These are phyloP conservation scores for Podarcis lilfordi DNA, from an alignment of 2,797 vertebrate genomes.

Conservation along the genomic window DNA sequence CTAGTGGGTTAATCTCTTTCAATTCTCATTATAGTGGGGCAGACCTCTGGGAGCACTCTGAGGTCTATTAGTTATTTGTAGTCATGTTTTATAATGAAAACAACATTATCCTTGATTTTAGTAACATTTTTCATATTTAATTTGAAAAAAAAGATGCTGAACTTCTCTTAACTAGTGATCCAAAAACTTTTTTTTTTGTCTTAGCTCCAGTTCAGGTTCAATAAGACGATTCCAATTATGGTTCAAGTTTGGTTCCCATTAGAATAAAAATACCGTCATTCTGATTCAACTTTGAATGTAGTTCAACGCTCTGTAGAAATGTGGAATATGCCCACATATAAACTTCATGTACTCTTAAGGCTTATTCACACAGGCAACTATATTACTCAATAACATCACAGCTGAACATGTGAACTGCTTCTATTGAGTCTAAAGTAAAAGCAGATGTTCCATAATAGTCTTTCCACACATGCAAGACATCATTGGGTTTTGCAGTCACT, in stretches of 20 bases:
- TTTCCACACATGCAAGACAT: background rate
- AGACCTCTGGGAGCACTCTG: background rate
- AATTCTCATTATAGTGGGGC: background rate
- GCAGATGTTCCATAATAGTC: background rate
- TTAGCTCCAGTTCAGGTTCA: background rate
- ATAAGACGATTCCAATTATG: background rate
- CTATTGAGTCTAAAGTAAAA: background rate
- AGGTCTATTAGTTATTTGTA: conserved; percentile 14
- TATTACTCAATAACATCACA: background rate
- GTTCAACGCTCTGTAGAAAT: background rate
- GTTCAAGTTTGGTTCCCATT: conserved; percentile 18
- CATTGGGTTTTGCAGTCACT: background rate
- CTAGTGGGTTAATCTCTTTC: background rate
- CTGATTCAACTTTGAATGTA: background rate
- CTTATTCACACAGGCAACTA: background rate
- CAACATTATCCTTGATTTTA: background rate
- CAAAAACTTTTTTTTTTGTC: background rate
- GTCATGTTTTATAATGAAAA: conserved; percentile 16
- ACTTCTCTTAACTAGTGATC: background rate
- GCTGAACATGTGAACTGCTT: background rate
- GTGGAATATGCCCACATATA: background rate
- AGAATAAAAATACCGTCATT: conserved; percentile 9
- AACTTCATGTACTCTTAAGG: background rate
- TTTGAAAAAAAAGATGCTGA: background rate
- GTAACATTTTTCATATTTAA: conserved; percentile 6